Evolutionary conservation across 2,888 invertebrate species (phyloP).

Genomic region (Stenotaenia linearis): DNA sequence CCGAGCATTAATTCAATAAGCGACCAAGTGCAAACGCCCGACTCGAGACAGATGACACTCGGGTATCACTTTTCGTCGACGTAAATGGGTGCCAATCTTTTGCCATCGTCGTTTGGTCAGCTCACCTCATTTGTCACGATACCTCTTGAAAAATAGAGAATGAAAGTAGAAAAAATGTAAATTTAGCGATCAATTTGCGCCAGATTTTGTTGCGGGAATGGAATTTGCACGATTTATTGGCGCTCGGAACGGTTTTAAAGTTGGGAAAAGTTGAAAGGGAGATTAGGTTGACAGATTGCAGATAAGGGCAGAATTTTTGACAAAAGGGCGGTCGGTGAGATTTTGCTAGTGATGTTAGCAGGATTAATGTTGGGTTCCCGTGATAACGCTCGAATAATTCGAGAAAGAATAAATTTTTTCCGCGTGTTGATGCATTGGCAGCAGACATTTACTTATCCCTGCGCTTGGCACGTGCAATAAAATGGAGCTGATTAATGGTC

Average conservation of each 20-base stretch:
- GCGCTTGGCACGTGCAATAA: background rate
- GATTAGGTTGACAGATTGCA: background rate
- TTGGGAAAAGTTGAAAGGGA: background rate
- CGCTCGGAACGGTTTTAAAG: background rate
- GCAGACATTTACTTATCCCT: background rate
- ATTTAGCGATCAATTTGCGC: background rate
- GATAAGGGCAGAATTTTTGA: slow-evolving; percentile 5
- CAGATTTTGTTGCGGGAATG: background rate
- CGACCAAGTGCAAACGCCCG: background rate
- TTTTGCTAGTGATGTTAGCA: background rate
- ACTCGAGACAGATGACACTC: background rate
- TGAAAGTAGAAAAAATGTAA: too few relatives aligned
- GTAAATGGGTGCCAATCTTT: background rate
- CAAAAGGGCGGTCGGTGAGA: background rate
- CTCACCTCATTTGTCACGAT: too few relatives aligned
- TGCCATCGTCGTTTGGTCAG: too few relatives aligned
- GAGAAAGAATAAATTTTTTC: background rate
- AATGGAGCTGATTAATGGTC: background rate
- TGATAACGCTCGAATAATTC: background rate
- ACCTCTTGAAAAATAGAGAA: too few relatives aligned
- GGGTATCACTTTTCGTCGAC: background rate
- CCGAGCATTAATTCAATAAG: background rate
- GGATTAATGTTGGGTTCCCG: background rate
- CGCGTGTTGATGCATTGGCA: background rate
- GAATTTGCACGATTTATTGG: background rate